These are phyloP conservation scores for Gouania willdenowi DNA, from an alignment of 2,797 vertebrate genomes.

Conservation along the genomic window DNA sequence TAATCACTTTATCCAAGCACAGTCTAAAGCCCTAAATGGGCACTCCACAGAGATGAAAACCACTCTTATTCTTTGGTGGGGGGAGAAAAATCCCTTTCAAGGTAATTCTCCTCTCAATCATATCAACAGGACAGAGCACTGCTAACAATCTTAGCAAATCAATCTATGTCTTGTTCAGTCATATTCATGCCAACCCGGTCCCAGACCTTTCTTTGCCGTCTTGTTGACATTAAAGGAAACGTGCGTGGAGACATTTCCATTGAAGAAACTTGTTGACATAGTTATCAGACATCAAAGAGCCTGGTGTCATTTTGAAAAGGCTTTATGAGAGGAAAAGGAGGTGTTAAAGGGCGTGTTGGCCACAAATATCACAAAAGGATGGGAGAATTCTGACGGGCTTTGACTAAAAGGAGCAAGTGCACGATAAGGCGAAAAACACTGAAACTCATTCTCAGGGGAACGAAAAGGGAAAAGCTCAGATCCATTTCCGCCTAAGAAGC, in stretches of 20 bases:
- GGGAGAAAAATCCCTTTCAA: not conserved
- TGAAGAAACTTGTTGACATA: conserved; percentile 67
- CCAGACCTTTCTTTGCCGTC: conserved; percentile 35
- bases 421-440: conserved; percentile 6
- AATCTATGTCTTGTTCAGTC: conserved; percentile 5
- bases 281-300: conserved; percentile 62
- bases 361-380: conserved; percentile 65
- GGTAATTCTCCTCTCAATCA: not conserved
- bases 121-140: conserved; percentile 6
- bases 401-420: conserved; percentile 41
- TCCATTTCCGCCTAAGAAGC: conserved; percentile 86
- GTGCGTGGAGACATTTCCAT: conserved; percentile 46
- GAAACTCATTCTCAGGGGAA: conserved; percentile 43
- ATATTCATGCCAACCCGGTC: conserved; percentile 10
- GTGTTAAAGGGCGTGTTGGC: conserved; percentile 59
- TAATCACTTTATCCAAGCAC: no score
- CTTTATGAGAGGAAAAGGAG: conserved; percentile 57
- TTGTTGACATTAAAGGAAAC: conserved; percentile 53
- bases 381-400: conserved; percentile 53
- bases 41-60: not conserved
- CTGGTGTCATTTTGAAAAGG: conserved; percentile 57
- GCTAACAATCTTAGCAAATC: conserved; percentile 12
- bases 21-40: no score
- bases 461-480: conserved; percentile 52
- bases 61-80: no score